Conservation (phyloP, 2,888 invertebrate genomes). For the Phengaris alcon region DNA sequence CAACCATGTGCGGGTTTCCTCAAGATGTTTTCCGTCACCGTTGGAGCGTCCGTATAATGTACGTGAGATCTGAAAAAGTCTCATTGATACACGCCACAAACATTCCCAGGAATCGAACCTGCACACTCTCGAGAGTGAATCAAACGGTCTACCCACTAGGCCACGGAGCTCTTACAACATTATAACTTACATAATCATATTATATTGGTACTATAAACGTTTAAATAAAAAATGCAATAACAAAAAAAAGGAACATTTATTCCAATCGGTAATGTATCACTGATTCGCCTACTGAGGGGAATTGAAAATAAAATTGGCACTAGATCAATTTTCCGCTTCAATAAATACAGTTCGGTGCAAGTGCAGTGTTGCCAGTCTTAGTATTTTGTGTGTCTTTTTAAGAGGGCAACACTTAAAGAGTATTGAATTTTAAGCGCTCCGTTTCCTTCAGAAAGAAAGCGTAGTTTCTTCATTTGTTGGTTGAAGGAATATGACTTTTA, state of each 20-base stretch:
- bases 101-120: too few species aligned
- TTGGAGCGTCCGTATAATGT: too few species aligned
- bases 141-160: too few species aligned
- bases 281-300: conserved; percentile 42
- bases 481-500: background rate
- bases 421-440: conserved; percentile 20
- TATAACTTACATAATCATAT: too few species aligned
- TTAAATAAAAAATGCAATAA: conserved; percentile 18
- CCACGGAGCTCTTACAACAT: too few species aligned
- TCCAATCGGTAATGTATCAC: conserved; percentile 43
- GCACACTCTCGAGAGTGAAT: too few species aligned
- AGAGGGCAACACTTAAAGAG: conserved; percentile 23
- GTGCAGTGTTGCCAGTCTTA: conserved; percentile 36
- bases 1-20: too few species aligned
- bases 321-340: conserved; percentile 66
- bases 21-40: too few species aligned
- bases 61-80: too few species aligned
- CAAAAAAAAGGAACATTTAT: conserved; percentile 35
- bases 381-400: conserved; percentile 25
- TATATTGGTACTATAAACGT: too few species aligned
- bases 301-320: conserved; percentile 72
- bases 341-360: conserved; percentile 61
- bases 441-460: background rate
- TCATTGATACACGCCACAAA: too few species aligned
- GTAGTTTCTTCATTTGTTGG: background rate